Evolutionary conservation across 2,113 vertebrate genomes (phyloP), one percentile per base, ranked within the genome.

Genomic region (Copsychus sechellarum): DNA sequence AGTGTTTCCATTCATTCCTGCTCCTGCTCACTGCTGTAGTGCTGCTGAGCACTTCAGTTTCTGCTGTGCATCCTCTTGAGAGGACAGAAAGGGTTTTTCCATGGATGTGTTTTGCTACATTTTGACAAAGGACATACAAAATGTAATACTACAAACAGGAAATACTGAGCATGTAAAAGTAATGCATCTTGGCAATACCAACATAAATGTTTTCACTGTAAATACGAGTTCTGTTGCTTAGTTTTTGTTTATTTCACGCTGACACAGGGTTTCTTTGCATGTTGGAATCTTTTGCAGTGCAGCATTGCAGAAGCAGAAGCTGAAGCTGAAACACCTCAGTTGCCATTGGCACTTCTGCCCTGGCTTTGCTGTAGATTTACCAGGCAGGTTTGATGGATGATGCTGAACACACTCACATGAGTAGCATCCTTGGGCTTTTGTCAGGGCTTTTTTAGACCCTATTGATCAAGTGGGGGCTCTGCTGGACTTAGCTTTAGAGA

Each of bases 1-100:
- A 7, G 6, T 36, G 91, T 95, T 97, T 97, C 96, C 95, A 85
- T 84, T 80, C 81, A 38, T 92, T 92, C 25, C 34, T 43, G 40
- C 80, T 72, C n/a, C 82, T 21, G 1, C 43, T 61, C 70, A 48
- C 51, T 71, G 42, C 12, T 1, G 7, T 13, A 81, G 66, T 74
- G 14, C 65, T 28, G 40, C 67, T 1, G 48, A 78, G 21, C 54
- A 28, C 79, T 92, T 80, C 24, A 25, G 1, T 19, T 69, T 74
- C 69, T 79, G 24, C 14, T 4, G 0, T 42, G 25, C 19, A 2
- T 21, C 34, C 42, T 76, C 92, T 88, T 73, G 36, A 83, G 34
- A 60, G 20, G 22, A 73, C 51, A 95, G 78, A 64, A 81, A 15
- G 15, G 3, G 2, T 36, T 92, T 90, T 92, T 33, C 25, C 47